Evolutionary conservation across 2,888 invertebrate genomes (phyloP).

Genomic region (Epistrophella euchroma): DNA sequence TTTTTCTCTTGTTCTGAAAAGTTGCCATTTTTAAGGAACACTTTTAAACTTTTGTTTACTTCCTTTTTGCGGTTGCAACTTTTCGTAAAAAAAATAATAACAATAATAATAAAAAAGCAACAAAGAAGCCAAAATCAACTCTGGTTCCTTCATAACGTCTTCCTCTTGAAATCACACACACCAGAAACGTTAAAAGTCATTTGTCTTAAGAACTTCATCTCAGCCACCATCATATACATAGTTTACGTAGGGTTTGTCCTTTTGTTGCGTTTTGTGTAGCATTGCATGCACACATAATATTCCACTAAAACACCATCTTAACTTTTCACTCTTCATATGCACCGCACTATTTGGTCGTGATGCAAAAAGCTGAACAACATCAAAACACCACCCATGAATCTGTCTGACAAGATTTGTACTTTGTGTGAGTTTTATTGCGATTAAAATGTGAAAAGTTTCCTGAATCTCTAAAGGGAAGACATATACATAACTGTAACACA

Average conservation of each 20-base stretch:
- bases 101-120: not conserved
- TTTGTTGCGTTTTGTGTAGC: constrained; percentile 12
- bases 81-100: not conserved
- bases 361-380: constrained; percentile 31
- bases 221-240: too few species aligned
- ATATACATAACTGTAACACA: constrained; percentile 20
- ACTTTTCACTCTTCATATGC: constrained; percentile 42
- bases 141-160: constrained; percentile 29
- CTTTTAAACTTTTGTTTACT: not conserved
- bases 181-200: constrained; percentile 55
- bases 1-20: not conserved
- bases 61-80: not conserved
- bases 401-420: constrained; percentile 60
- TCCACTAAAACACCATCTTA: constrained; percentile 37
- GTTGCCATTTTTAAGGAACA: not conserved
- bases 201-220: constrained; percentile 68
- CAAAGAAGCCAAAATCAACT: constrained; percentile 8
- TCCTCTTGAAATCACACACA: constrained; percentile 46
- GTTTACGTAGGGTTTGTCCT: constrained; percentile 41
- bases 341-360: constrained; percentile 4
- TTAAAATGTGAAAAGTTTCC: constrained; percentile 72
- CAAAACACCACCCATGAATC: constrained; percentile 41
- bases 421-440: constrained; percentile 69
- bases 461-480: constrained; percentile 33
- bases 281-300: constrained; percentile 37